Evolutionary conservation across 2,797 vertebrate genomes (phyloP).

Genomic region (Amazonetta brasiliensis): DNA sequence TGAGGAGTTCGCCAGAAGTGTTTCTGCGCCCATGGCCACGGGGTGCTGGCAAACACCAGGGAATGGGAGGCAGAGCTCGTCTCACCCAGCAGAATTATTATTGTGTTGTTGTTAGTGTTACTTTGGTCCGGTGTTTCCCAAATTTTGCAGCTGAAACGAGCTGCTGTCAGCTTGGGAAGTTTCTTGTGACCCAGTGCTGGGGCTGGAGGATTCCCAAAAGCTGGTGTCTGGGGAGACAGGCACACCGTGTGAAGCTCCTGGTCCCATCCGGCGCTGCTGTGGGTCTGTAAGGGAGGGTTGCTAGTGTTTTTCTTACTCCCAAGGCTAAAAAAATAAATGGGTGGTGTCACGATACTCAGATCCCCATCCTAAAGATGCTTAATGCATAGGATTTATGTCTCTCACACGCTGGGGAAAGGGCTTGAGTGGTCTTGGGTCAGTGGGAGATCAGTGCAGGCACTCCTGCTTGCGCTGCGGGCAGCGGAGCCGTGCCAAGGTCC

Average conservation of each 20-base stretch:
- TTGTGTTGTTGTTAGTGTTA: neutral
- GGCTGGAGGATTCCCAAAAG: neutral
- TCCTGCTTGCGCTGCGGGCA: neutral
- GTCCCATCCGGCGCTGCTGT: neutral
- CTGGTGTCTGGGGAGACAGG: neutral
- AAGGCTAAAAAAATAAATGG: accelerated
- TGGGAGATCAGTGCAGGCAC: neutral
- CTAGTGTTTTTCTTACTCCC: neutral
- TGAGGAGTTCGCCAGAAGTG: accelerated
- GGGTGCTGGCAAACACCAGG: neutral
- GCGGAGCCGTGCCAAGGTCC: neutral
- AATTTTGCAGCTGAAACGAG: neutral
- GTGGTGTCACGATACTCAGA: neutral
- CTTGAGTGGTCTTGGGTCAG: neutral
- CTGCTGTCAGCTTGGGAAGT: neutral
- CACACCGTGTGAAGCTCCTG: accelerated
- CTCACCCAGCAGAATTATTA: neutral
- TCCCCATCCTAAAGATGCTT: neutral
- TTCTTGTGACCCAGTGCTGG: accelerated
- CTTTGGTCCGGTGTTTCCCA: neutral
- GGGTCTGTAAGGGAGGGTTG: neutral
- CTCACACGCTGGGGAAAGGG: neutral
- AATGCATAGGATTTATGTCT: neutral
- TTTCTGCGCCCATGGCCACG: accelerated
- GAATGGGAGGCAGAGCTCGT: neutral